Evolutionary conservation across 2,797 vertebrate species (phyloP), one percentile per base, ranked within the genome.

Genomic region (Ataeniobius toweri): DNA sequence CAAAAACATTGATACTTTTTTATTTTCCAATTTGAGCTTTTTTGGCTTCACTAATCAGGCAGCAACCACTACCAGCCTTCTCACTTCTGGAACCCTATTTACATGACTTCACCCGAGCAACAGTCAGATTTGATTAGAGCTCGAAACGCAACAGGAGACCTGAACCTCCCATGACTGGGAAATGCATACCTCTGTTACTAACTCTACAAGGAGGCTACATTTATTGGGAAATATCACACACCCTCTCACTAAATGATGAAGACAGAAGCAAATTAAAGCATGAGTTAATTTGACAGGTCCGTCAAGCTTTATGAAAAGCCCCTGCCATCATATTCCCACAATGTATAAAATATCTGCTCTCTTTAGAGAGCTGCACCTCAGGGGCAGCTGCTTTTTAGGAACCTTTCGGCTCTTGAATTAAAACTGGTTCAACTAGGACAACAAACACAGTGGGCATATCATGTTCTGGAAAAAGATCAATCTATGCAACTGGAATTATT

Each of bases 251-350:
- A 93, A 93, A 88, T 88, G 80, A 88, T 83, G 86, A 81, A 80
- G 92, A 93, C 90, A 85, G 89, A 89, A 68, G 74, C 84, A 85
- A 93, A 93, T 92, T 89, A 89, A 86, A 89, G 79, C 76, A 91
- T 84, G 76, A 86, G 88, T 90, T 87, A 89, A 84, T 90, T 75
- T 92, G 89, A 94, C 87, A 89, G 76, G 89, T 85, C 82, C 84
- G 83, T 92, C 93, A 89, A 85, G 86, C 71, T 85, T 72, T 82
- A 82, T 70, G 18, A 85, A 88, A 89, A 83, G 83, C 80, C 76
- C 71, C 83, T 79, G 70, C 83, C 85, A 82, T 90, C 55, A 76
- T 88, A 90, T 91, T 86, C 85, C 87, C 77, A 88, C 76, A 81
- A 86, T 50, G 18, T 83, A 85, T 88, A 82, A 85, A 85, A 87